Base-by-base conservation (phyloP, 1,140 invertebrate genomes). In the Arion vulgaris region DNA sequence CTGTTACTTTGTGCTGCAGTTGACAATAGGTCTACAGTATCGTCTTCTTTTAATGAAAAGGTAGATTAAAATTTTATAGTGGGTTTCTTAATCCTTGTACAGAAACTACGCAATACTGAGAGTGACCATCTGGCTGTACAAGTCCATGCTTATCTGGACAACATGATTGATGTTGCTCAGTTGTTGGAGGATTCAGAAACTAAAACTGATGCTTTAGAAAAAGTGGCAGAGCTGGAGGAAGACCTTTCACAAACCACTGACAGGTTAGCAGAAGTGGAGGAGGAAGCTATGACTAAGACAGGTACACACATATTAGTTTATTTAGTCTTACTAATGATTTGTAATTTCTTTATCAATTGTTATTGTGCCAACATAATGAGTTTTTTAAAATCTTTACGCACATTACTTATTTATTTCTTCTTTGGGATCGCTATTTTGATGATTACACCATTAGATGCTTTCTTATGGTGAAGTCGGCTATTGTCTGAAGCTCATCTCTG, bases 161-260 rank as follows among this genome's bases (percentile, higher is more conserved):
- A 99, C 93, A 97, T 98, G 80, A 99, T 99, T 91, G 98, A 99
- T 93, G 98, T 99, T 45, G 96, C 96, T 7, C 96, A 97, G 38
- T 93, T 99, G 15, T 97, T 99, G 95, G 98, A 99, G 92, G 98
- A 99, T 92, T 98, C 97, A 72, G 98, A 99, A 92, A 98, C 97
- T 0, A 99, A 99, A 92, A 97, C 95, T 71, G 96, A 97, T 15
- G 97, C 98, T 0, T 89, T 99, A 69, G 97, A 99, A 93, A 96
- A 97, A 92, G 91, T 98, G 79, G 95, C 96, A 81, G 97, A 98
- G 90, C 93, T 99, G 28, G 97, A 99, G 90, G 97, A 98, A 90
- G 97, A 98, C 92, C 92, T 98, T 34, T 96, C 96, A 72, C 96
- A 97, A 92, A 96, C 96, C 92, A 85, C 84, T 69, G 90, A 91